A percentile compares a stretch with the other conserved stretches of the same genome.
Conservation (phyloP, 2,797 vertebrate genomes). For the Myotis planiceps region DNA sequence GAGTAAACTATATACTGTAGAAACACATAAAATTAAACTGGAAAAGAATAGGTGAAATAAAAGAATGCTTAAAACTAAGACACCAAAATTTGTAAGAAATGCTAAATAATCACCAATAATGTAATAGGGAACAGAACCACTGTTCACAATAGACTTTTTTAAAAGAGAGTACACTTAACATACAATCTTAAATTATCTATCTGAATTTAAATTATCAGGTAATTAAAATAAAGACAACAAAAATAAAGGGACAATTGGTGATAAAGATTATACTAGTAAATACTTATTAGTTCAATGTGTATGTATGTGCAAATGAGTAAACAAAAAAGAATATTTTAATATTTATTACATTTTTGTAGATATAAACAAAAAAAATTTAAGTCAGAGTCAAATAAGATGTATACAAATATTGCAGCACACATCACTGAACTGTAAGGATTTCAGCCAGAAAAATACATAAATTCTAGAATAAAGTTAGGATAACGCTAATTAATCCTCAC, state of each 20-base stretch:
- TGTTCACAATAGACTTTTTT: not conserved
- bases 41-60: not conserved
- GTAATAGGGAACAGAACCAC: not conserved
- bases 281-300: not conserved
- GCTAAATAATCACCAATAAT: not conserved
- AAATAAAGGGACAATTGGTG: not conserved
- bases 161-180: not conserved
- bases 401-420: not conserved
- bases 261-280: not conserved
- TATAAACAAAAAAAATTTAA: not conserved
- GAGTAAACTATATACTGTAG: not conserved
- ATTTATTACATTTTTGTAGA: not conserved
- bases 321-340: not conserved
- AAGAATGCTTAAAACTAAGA: not conserved
- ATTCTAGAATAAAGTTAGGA: not conserved
- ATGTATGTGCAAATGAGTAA: not conserved
- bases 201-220: not conserved
- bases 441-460: not conserved
- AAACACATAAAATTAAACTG: not conserved
- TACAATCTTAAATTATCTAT: not conserved
- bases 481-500: not conserved
- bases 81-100: not conserved
- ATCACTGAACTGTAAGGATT: not conserved
- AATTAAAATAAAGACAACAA: not conserved
- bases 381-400: not conserved